Evolutionary conservation across 2,888 invertebrate species (phyloP).

Genomic region (Epistrophe eligans): DNA sequence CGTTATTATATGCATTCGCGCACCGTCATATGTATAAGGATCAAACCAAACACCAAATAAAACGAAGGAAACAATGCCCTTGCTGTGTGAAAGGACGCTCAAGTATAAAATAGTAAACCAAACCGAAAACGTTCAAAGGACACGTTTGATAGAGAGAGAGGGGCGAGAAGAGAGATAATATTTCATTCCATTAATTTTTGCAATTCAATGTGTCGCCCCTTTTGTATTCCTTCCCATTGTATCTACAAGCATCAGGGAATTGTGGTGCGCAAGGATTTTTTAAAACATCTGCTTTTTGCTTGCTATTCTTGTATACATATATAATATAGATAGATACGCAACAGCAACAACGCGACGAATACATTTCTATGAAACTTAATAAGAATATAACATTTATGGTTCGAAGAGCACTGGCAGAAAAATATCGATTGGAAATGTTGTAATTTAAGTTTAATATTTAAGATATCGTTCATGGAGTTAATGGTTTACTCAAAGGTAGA

Average conservation of each 20-base stretch:
- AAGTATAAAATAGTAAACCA: not conserved
- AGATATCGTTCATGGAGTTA: too few relatives aligned
- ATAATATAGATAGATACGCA: too few relatives aligned
- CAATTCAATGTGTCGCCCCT: constrained; percentile 31
- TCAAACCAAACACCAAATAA: not conserved
- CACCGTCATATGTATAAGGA: constrained; percentile 4
- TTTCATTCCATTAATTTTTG: constrained; percentile 31
- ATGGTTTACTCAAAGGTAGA: too few relatives aligned
- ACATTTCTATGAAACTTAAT: constrained; percentile 17
- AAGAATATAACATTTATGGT: not conserved
- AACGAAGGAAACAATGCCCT: constrained; percentile 13
- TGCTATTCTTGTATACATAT: not conserved
- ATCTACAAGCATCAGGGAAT: not conserved
- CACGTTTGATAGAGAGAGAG: not conserved
- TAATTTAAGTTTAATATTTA: too few relatives aligned
- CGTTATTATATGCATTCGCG: constrained; percentile 6
- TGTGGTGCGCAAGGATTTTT: constrained; percentile 17
- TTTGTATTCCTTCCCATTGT: constrained; percentile 3
- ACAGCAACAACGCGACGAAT: constrained; percentile 7
- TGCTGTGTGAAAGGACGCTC: constrained; percentile 20
- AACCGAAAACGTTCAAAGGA: constrained; percentile 1
- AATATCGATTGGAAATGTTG: too few relatives aligned
- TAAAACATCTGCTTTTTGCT: constrained; percentile 49
- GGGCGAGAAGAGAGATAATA: constrained; percentile 26
- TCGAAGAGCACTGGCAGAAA: too few relatives aligned